Base-by-base conservation (phyloP, 2,888 invertebrate genomes). In the Exephanes ischioxanthus region DNA sequence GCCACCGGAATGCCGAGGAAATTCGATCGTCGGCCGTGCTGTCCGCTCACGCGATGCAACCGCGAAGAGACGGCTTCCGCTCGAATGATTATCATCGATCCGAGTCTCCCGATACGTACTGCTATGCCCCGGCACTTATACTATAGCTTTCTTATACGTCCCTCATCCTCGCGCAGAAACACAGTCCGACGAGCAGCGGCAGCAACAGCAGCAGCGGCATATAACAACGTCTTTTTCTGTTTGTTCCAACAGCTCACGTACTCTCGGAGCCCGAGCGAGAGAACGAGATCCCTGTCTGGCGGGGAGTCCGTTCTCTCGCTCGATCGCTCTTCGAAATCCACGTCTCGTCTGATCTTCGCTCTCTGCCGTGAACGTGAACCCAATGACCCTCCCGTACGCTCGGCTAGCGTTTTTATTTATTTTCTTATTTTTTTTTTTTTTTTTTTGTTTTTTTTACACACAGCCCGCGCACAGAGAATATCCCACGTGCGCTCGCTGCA, bases 51-150 rank as follows among this genome's bases (percentile, higher is more conserved):
- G 83, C 89, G 90, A 91, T 86, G 89, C 85, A 86, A 83, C 82
- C 85, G 85, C 83, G 84, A 81, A 84, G 83, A 87, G 87, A 86
- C 88, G 88, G 88, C 89, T 91, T 91, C 90, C 87, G 88, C 89
- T 89, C 87, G 83, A 89, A 84, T 87, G 90, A 90, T 91, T 90
- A 91, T 91, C 90, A 88, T 89, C 88, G 89, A 90, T 91, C 90
- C 89, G 86, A 89, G 87, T 88, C 88, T 83, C 85, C 73, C 85
- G 85, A 85, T 83, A 85, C 83, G 83, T 85, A 80, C 71, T 80
- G 30, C 75, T 78, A 80, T 66, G 53, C 71, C 53, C 30, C 51
- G 48, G 61, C 72, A 67, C 51, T 61, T 73, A 78, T 77, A 55
- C 61, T 9, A 51, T 63, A 61, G 41, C 37, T 70, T 45, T 76